Conservation (phyloP, 35 echinoderm and acorn worm genomes). For the Patiria miniata region DNA sequence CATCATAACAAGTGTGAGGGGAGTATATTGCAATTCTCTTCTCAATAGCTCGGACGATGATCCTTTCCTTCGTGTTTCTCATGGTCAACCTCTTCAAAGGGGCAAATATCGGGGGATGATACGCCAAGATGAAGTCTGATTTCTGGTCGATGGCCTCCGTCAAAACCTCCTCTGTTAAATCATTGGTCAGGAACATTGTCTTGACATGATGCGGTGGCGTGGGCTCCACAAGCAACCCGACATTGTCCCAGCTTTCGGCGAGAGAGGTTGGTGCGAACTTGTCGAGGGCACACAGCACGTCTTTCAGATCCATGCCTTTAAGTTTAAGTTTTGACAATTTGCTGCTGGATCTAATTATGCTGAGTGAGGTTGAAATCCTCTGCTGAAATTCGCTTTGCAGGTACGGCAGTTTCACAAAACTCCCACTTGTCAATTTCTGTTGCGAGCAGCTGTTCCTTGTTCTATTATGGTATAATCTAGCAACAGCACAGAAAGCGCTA, state of each 20-base stretch:
- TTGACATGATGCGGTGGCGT: slow-evolving; percentile 57
- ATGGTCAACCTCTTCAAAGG: slow-evolving; percentile 79
- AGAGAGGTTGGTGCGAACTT: slow-evolving; percentile 72
- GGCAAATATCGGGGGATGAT: slow-evolving; percentile 93
- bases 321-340: no score
- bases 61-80: slow-evolving; percentile 70
- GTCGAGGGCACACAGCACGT: slow-evolving; percentile 57
- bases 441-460: no score
- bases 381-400: no score
- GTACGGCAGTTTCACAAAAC: no score
- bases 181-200: slow-evolving; percentile 82
- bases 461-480: no score
- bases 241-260: slow-evolving; percentile 91
- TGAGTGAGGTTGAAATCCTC: no score
- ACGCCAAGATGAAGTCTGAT: slow-evolving; percentile 73
- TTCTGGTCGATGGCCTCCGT: slow-evolving; percentile 63
- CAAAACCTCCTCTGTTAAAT: slow-evolving; percentile 79
- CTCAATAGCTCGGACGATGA: slow-evolving; percentile 82
- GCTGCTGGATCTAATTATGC: no score
- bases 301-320: slow-evolving; percentile 37
- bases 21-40: slow-evolving; percentile 84
- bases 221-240: slow-evolving; percentile 88
- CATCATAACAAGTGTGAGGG: slow-evolving; percentile 84
- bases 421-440: no score
- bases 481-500: no score